A percentile compares a stretch with the other conserved stretches of the same genome.
phyloP scores from a whole-genome alignment of 2,888 invertebrate genomes.

The Autographa gamma region DNA sequence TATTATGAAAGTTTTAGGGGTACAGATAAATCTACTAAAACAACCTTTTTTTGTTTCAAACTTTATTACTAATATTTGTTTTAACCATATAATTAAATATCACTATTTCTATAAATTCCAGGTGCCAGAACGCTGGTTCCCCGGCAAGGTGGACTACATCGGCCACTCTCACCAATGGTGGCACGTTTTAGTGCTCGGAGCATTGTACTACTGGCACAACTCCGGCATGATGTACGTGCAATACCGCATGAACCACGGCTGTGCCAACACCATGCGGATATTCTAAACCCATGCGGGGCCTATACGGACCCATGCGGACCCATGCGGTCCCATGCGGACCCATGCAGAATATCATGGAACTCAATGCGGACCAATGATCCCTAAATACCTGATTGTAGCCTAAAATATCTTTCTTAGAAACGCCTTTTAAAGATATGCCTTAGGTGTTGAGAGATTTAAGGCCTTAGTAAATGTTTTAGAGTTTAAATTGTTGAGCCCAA shows the following conservation, averaged over 20 bases:
- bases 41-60: no score
- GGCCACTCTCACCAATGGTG: conserved; percentile 99
- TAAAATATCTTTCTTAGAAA: background rate
- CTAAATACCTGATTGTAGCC: background rate
- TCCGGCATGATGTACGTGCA: conserved; percentile 94
- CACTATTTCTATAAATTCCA: conserved; percentile 49
- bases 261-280: conserved; percentile 90
- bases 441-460: conserved; percentile 2
- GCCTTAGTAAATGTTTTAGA: conserved; percentile 5
- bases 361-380: background rate
- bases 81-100: no score
- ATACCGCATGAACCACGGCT: conserved; percentile 94
- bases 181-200: conserved; percentile 96
- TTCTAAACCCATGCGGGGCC: conserved; percentile 75
- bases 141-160: conserved; percentile 96
- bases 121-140: conserved; percentile 96
- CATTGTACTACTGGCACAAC: conserved; percentile 98
- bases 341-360: background rate
- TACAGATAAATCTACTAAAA: no score
- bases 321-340: no score
- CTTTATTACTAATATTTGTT: no score
- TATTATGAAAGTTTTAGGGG: no score
- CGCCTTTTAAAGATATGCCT: background rate
- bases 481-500: background rate
- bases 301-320: no score